Base-by-base conservation (phyloP, 2,797 vertebrate genomes). In the Enteromius radiatus region DNA sequence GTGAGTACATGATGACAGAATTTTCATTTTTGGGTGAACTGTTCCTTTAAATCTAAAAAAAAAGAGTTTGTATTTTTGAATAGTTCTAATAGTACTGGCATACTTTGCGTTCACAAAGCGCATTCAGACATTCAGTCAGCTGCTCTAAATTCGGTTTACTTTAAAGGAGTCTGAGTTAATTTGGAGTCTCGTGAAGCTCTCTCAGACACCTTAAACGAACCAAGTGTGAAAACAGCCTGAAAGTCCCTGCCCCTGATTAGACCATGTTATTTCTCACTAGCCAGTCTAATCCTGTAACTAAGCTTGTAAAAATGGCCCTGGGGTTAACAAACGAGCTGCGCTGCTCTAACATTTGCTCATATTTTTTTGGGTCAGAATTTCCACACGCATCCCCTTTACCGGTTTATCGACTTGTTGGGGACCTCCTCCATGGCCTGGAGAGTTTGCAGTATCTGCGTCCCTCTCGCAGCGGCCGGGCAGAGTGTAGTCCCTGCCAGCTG, bases 261-360 rank as follows among this genome's bases (percentile, higher is more conserved):
- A 89, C 85, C 85, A 31, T 91, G 90, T 90, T 89, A 87, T 80
- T 92, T 89, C 88, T 91, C 83, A 87, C 86, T 86, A 85, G 89
- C 87, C 88, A 86, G 84, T 81, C 87, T 89, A 92, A 93, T 92
- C 91, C 88, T 91, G 85, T 91, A 91, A 89, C 88, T 86, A 14
- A 90, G 84, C 87, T 89, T 90, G 91, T 92, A 90, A 88, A 89
- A 90, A 90, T 86, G 78, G 83, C 90, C 91, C 82, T 67, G 10
- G 86, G 85, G 87, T 86, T 83, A 88, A 79, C 75, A 84, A 88
- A 81, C 61, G 26, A 78, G 69, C 76, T 36, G 41, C 10, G 31
- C 76, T 80, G 67, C 77, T 77, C 56, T 43, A 76, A 74, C 82
- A 84, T 84, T 78, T 85, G 61, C 81, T 88, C 84, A 73, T 84